Conservation (phyloP, 2,797 vertebrate genomes). For the Pygocentrus nattereri region DNA sequence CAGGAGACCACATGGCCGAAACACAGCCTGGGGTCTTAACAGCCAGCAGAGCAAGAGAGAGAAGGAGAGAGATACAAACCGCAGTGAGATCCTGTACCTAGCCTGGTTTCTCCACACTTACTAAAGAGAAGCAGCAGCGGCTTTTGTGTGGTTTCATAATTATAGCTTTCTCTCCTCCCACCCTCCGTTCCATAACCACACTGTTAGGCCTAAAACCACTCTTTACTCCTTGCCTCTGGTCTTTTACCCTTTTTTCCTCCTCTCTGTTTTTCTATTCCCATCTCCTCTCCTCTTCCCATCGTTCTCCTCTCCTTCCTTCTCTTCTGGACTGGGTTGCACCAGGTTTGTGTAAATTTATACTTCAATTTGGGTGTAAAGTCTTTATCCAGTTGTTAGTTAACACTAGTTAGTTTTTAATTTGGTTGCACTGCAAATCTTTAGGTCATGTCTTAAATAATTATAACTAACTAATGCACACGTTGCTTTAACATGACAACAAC, state of each 20-base stretch:
- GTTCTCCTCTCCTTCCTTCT: neutral
- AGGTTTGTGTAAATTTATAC: no score
- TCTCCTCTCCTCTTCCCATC: neutral
- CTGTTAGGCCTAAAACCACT: slow-evolving; percentile 30
- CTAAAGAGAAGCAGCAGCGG: slow-evolving; percentile 35
- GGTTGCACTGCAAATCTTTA: no score
- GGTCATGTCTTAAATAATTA: no score
- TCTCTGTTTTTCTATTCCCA: neutral
- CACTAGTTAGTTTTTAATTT: no score
- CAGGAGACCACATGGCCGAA: slow-evolving; percentile 30
- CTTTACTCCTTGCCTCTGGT: neutral
- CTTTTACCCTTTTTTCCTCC: neutral
- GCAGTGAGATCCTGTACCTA: slow-evolving; percentile 19
- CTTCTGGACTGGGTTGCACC: no score
- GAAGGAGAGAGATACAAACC: slow-evolving; percentile 46
- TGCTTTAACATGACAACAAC: no score
- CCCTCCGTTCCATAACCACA: slow-evolving; percentile 26
- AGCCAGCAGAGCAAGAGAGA: slow-evolving; percentile 21
- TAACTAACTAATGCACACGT: no score
- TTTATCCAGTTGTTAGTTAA: no score
- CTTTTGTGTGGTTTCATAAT: slow-evolving; percentile 55
- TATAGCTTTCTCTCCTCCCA: slow-evolving; percentile 35
- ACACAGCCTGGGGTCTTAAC: slow-evolving; percentile 18
- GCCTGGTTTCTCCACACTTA: slow-evolving; percentile 31
- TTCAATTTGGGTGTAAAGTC: no score